These are phyloP conservation scores for Serrognathus titanus DNA, from an alignment of 2,888 invertebrate species.

Conservation along the genomic window DNA sequence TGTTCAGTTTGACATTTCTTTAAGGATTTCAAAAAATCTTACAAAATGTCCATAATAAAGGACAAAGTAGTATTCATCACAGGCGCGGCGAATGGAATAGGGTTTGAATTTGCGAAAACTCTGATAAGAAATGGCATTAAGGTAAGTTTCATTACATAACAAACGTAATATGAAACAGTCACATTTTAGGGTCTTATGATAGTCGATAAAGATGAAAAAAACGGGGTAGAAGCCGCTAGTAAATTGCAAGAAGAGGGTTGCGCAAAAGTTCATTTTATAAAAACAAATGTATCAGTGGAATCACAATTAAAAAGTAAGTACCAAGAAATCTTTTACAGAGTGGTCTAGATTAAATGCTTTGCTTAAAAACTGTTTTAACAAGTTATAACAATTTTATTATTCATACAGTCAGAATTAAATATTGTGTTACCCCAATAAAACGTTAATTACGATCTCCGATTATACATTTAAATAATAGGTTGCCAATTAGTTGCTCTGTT, in stretches of 20 bases:
- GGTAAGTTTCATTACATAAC: slow-evolving; percentile 16
- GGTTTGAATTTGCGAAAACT: slow-evolving; percentile 17
- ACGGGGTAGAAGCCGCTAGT: background rate
- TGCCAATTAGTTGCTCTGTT: too few relatives aligned
- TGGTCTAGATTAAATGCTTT: background rate
- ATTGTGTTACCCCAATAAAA: too few relatives aligned
- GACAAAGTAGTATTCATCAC: slow-evolving; percentile 25
- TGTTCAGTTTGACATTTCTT: slow-evolving; percentile 2
- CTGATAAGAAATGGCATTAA: slow-evolving; percentile 25
- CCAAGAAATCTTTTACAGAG: background rate
- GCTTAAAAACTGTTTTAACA: background rate
- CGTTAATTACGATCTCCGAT: too few relatives aligned
- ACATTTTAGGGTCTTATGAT: slow-evolving; percentile 8
- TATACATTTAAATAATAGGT: too few relatives aligned
- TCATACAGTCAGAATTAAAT: too few relatives aligned
- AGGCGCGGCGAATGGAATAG: slow-evolving; percentile 29
- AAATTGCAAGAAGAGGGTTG: slow-evolving; percentile 6
- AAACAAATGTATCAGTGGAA: slow-evolving; percentile 21
- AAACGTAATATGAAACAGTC: background rate
- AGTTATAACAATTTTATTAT: background rate
- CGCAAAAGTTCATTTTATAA: slow-evolving; percentile 7
- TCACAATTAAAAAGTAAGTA: slow-evolving; percentile 21
- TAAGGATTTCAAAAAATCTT: background rate
- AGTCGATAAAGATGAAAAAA: slow-evolving; percentile 2
- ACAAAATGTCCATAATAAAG: slow-evolving; percentile 5